These are phyloP conservation scores for Calephelis perditalis DNA, from an alignment of 2,888 invertebrate genomes.

Conservation along the genomic window DNA sequence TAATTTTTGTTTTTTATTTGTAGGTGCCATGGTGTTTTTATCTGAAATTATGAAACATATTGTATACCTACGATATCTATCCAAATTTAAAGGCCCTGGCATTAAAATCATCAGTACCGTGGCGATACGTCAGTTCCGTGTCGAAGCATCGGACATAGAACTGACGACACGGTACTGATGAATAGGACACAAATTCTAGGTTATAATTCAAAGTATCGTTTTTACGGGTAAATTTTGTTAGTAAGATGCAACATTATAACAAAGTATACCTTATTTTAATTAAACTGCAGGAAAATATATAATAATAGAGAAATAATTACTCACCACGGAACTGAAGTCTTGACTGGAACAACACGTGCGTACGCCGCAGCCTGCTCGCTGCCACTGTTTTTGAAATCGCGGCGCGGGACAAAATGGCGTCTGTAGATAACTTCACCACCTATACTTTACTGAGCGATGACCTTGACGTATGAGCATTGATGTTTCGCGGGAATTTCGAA, in stretches of 20 bases:
- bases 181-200: neutral
- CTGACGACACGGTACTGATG: neutral
- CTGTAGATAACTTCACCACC: neutral
- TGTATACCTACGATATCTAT: constrained; percentile 2
- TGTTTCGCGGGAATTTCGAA: neutral
- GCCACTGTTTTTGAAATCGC: neutral
- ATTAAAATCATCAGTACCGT: neutral
- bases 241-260: neutral
- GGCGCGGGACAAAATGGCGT: neutral
- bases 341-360: neutral
- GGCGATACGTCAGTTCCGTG: neutral
- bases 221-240: neutral
- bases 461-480: neutral
- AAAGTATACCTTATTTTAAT: neutral
- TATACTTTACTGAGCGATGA: neutral
- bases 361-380: neutral
- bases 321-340: neutral
- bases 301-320: constrained; percentile 1
- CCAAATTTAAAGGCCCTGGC: neutral
- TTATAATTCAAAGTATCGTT: neutral
- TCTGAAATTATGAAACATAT: neutral
- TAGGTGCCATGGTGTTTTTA: neutral
- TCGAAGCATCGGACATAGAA: neutral
- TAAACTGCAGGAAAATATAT: neutral
- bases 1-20: neutral